Conservation (phyloP, 2,113 vertebrate species). For the Malurus alboscapulatus region DNA sequence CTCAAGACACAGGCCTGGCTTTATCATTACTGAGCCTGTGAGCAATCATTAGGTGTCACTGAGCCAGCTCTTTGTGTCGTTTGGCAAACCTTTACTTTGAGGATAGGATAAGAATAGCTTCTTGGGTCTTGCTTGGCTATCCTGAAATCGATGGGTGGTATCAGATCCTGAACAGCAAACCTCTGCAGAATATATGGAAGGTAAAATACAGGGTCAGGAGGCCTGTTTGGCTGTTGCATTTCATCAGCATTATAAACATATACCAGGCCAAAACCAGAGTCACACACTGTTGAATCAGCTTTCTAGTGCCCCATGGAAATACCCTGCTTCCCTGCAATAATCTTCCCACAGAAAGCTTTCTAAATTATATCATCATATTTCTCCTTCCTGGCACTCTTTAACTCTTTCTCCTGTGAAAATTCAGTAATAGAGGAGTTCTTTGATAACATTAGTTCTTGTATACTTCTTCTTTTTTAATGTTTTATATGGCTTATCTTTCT, state of each 20-base stretch:
- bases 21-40: not conserved
- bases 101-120: not conserved
- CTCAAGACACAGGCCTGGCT: not conserved
- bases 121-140: not conserved
- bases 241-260: not conserved
- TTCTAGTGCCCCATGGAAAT: not conserved
- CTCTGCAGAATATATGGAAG: not conserved
- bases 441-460: not conserved
- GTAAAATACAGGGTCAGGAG: not conserved
- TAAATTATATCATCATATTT: not conserved
- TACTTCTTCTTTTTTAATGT: not conserved
- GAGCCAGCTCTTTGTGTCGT: not conserved
- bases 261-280: not conserved
- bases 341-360: not conserved
- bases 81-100: not conserved
- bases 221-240: not conserved
- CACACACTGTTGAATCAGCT: not conserved
- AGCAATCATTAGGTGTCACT: slow-evolving; percentile 17
- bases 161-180: not conserved
- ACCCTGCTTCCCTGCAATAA: not conserved
- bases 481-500: not conserved
- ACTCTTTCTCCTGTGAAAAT: not conserved
- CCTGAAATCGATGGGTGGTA: not conserved
- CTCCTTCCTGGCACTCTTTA: not conserved
- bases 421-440: not conserved